Evolutionary conservation across 1,140 invertebrate genomes (phyloP).

Genomic region (Heterodera carotae): DNA sequence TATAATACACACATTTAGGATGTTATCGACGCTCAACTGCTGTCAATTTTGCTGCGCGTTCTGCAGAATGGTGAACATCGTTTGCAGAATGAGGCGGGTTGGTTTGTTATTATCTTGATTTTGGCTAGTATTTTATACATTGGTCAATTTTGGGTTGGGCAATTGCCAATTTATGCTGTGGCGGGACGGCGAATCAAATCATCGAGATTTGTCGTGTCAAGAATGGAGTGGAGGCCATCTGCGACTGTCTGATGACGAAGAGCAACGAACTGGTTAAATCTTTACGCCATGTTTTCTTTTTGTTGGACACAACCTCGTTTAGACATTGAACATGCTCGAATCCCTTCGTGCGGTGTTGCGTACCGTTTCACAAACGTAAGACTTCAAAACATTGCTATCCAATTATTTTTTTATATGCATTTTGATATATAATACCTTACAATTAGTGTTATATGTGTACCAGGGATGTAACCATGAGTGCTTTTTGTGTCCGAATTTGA

Average conservation of each 20-base stretch:
- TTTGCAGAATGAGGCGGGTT: constrained; percentile 37
- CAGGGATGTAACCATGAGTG: background rate
- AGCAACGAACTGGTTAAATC: constrained; percentile 31
- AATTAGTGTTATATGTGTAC: too few relatives aligned
- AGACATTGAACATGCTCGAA: background rate
- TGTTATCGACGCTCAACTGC: constrained; percentile 42
- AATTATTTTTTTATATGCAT: background rate
- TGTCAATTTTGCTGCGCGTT: constrained; percentile 31
- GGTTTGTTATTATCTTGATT: background rate
- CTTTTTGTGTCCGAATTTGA: background rate
- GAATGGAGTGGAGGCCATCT: constrained; percentile 25
- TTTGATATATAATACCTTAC: too few relatives aligned
- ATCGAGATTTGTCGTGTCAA: constrained; percentile 24
- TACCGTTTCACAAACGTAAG: constrained; percentile 22
- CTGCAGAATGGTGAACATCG: constrained; percentile 44
- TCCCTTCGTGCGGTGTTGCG: constrained; percentile 14
- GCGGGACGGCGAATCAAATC: constrained; percentile 42
- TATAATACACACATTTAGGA: too few relatives aligned
- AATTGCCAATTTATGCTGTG: constrained; percentile 36
- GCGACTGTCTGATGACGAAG: constrained; percentile 29
- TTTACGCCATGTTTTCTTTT: background rate
- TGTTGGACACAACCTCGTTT: too few relatives aligned
- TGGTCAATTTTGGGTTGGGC: constrained; percentile 25
- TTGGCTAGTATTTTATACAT: too few relatives aligned
- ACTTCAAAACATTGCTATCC: background rate